phyloP scores from a whole-genome alignment of 2,888 invertebrate genomes.

The Formica aserva region DNA sequence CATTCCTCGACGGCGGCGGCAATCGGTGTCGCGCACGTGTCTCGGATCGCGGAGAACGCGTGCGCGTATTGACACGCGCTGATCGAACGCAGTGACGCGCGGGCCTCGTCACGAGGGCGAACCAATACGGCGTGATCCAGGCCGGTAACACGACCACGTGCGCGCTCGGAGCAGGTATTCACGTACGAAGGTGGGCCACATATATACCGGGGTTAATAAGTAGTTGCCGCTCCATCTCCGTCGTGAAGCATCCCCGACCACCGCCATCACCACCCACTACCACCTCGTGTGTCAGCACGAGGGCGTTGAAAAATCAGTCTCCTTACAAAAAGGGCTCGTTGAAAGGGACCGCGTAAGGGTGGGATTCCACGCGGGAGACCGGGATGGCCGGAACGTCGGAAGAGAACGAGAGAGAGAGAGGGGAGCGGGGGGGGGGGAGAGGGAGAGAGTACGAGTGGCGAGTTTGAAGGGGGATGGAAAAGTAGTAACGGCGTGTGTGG shows the following conservation, averaged over 20 bases:
- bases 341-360: slow-evolving; percentile 66
- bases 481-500: slow-evolving; percentile 49
- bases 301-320: slow-evolving; percentile 79
- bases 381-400: slow-evolving; percentile 60
- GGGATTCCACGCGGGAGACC: slow-evolving; percentile 47
- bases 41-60: slow-evolving; percentile 68
- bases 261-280: slow-evolving; percentile 32
- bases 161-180: slow-evolving; percentile 58
- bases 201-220: slow-evolving; percentile 72
- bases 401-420: background rate
- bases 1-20: slow-evolving; percentile 33
- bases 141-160: slow-evolving; percentile 61
- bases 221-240: slow-evolving; percentile 65
- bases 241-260: slow-evolving; percentile 29
- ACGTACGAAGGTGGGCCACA: slow-evolving; percentile 62
- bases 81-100: slow-evolving; percentile 73
- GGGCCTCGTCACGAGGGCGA: slow-evolving; percentile 65
- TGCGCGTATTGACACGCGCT: slow-evolving; percentile 75
- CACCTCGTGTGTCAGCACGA: slow-evolving; percentile 35
- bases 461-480: slow-evolving; percentile 57
- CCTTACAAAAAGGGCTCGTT: slow-evolving; percentile 79
- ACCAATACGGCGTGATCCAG: slow-evolving; percentile 69
- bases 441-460: slow-evolving; percentile 41
- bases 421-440: background rate
- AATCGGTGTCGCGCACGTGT: slow-evolving; percentile 68